Conservation (phyloP, 2,888 invertebrate genomes). For the Dendrolimus houi region DNA sequence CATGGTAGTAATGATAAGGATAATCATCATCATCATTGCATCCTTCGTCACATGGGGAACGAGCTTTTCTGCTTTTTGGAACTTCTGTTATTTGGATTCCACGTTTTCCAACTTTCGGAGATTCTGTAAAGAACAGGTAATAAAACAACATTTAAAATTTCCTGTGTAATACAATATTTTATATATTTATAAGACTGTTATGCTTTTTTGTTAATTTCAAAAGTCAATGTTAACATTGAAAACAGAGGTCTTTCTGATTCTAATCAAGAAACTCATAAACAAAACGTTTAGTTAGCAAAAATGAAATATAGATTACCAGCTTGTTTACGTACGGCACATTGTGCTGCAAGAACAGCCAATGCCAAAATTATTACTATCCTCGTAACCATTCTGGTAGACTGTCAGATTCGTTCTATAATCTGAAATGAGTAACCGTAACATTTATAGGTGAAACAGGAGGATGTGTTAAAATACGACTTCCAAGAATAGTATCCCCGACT, state of each 20-base stretch:
- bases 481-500: conserved; percentile 32
- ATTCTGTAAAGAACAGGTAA: conserved; percentile 6
- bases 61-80: conserved; percentile 14
- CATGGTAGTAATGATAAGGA: conserved; percentile 7
- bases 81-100: conserved; percentile 6
- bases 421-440: conserved; percentile 13
- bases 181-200: too few species aligned
- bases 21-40: conserved; percentile 3
- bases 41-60: conserved; percentile 16
- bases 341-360: conserved; percentile 16
- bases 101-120: conserved; percentile 1
- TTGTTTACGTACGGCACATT: conserved; percentile 14
- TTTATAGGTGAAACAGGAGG: conserved; percentile 36
- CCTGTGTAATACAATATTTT: too few species aligned
- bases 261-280: too few species aligned
- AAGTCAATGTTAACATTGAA: too few species aligned
- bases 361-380: conserved; percentile 14
- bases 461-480: conserved; percentile 28
- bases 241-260: too few species aligned
- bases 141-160: too few species aligned
- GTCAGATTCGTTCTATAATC: conserved; percentile 22
- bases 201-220: too few species aligned
- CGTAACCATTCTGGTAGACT: conserved; percentile 17
- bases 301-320: background rate
- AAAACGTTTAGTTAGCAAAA: too few species aligned